Evolutionary conservation across 2,797 vertebrate genomes (phyloP).

Genomic region (Enteromius thamalakanensis): DNA sequence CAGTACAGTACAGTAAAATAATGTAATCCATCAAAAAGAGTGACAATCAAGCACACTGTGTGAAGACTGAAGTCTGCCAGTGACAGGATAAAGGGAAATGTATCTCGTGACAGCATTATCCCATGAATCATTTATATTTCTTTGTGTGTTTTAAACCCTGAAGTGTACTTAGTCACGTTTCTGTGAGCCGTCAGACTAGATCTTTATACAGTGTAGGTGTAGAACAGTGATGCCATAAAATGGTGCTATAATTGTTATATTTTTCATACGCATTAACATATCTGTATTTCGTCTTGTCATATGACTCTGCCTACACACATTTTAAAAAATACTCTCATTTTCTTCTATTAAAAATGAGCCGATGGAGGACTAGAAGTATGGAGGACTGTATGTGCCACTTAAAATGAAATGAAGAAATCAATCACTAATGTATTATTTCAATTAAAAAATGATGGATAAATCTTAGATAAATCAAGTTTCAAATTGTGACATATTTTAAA

Average conservation of each 20-base stretch:
- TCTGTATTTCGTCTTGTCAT: neutral
- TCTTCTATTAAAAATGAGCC: neutral
- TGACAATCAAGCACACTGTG: conserved; percentile 13
- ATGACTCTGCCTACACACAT: neutral
- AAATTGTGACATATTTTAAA: neutral
- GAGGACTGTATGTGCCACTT: neutral
- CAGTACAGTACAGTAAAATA: neutral
- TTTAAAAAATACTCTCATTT: conserved; percentile 7
- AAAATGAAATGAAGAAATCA: neutral
- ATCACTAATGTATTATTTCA: neutral
- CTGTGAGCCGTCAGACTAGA: conserved; percentile 1
- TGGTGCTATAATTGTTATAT: neutral
- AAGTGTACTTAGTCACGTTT: conserved; percentile 9
- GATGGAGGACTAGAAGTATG: neutral
- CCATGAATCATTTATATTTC: conserved; percentile 6
- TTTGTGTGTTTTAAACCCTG: neutral
- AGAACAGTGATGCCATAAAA: conserved; percentile 8
- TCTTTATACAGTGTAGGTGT: conserved; percentile 10
- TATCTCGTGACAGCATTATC: neutral
- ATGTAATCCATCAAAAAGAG: neutral
- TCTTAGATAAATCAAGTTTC: neutral
- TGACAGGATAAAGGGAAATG: conserved; percentile 15
- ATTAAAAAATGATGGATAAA: neutral
- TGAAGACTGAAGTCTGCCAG: neutral
- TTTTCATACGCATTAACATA: neutral